Base-by-base conservation (phyloP, 2,113 vertebrate genomes). In the Notechis scutatus region DNA sequence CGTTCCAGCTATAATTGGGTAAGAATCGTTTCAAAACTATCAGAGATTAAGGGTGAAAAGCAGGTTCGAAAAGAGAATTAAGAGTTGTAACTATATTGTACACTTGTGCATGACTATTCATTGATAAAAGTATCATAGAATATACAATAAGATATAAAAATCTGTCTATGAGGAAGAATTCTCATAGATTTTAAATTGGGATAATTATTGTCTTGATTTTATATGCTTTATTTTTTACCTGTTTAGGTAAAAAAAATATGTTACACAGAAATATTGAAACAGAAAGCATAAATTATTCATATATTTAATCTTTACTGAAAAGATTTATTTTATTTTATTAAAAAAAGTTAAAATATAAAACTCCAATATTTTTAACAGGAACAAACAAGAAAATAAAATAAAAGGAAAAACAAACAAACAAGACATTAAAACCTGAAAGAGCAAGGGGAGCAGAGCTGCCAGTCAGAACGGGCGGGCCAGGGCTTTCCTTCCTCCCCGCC, bases 1-100 rank as follows among this genome's bases (percentile, higher is more conserved):
- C 56, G 97, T 98, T 87, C 98, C 99, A 56, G 98, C 98, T 91
- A 99, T 99, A 93, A 99, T 99, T 96, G 99, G 99, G 99, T 99
- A 97, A 98, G 96, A 93, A 88, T 5, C 59, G 21, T 12, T 87
- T 59, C n/a, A 91, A 92, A 15, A 3, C 4, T 1, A 74, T 29
- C 45, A 57, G 91, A 94, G 91, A 57, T 42, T 5, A 93, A 45
- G 4, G 87, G 20, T 0, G 85, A 34, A 92, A 94, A 85, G 5
- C 93, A 93, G 81, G 47, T 39, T 39, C 23, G 11, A 55, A 87
- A 39, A 87, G 39, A 59, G 26, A 61, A 50, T 34, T 24, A 92
- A 74, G 21, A 64, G 45, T 64, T 86, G 50, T 8, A 69, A 69
- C 11, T 69, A 69, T n/a, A 50, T 24, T n/a, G 23, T 87, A 61